A percentile compares a stretch with the other conserved stretches of the same genome.
Conservation (phyloP, 2,113 vertebrate species). For the Prunella himalayana region DNA sequence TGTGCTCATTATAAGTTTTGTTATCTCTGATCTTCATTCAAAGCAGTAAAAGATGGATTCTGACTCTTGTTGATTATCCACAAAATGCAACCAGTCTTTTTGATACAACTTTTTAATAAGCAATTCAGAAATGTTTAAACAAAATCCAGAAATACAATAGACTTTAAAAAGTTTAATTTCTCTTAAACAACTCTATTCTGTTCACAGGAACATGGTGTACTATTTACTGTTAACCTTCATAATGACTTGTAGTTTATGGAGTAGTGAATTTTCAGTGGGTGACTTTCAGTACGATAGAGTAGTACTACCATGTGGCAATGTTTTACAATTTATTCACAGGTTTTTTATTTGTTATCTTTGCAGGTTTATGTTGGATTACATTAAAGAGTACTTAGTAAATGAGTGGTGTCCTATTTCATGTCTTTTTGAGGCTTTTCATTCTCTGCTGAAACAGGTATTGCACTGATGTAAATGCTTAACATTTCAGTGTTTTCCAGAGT, state of each 20-base stretch:
- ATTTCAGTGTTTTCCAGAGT: neutral
- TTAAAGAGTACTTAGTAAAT: neutral
- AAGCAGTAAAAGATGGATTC: neutral
- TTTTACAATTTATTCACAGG: neutral
- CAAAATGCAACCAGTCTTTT: neutral
- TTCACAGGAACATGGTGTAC: rapidly evolving
- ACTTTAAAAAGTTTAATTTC: neutral
- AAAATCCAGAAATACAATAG: neutral
- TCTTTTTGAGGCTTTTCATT: neutral
- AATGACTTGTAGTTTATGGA: neutral
- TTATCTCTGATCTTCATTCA: neutral
- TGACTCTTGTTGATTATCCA: neutral
- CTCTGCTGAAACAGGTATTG: neutral
- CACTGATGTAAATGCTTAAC: neutral
- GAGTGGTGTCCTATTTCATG: neutral
- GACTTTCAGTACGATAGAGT: neutral
- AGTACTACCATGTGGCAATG: neutral
- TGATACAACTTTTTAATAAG: neutral
- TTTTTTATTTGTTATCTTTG: neutral
- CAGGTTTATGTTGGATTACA: neutral
- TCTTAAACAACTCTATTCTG: neutral
- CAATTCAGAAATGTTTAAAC: neutral
- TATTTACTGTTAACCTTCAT: neutral
- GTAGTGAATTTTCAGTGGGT: neutral
- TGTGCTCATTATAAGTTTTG: neutral